A percentile compares a stretch with the other conserved stretches of the same genome.
Evolutionary conservation across 37 sponge, comb jelly and placozoan genomes (phyloP).

Genomic region (Petrosia ficiformis): DNA sequence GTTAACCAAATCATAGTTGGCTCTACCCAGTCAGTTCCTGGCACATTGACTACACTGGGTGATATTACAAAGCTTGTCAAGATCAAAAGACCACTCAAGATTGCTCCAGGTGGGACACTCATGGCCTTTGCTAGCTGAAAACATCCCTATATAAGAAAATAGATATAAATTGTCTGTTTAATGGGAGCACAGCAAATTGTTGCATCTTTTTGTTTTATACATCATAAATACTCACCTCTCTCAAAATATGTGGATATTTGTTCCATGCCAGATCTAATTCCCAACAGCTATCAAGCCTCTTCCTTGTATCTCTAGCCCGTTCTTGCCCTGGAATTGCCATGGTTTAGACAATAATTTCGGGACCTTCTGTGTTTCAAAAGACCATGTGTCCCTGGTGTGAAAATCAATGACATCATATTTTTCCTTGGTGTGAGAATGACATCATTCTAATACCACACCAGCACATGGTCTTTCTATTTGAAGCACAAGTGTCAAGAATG

Average conservation of each 20-base stretch:
- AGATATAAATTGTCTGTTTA: background rate
- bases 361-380: too few species aligned
- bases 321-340: background rate
- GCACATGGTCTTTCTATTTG: too few species aligned
- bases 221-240: background rate
- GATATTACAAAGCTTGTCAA: background rate
- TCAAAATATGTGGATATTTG: background rate
- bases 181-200: background rate
- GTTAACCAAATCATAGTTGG: constrained; percentile 13
- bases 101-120: constrained; percentile 28
- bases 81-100: constrained; percentile 10
- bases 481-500: too few species aligned
- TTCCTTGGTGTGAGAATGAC: too few species aligned
- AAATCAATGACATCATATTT: too few species aligned
- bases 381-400: too few species aligned
- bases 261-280: background rate
- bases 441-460: too few species aligned
- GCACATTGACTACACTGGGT: constrained; percentile 10
- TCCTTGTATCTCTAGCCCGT: background rate
- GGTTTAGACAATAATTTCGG: too few species aligned
- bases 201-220: background rate
- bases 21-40: constrained; percentile 14
- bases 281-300: background rate
- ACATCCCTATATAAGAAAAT: constrained; percentile 23
- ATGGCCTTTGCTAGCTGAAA: constrained; percentile 34